phyloP scores from a whole-genome alignment of 1,140 invertebrate genomes.

The Metaphire vulgaris region DNA sequence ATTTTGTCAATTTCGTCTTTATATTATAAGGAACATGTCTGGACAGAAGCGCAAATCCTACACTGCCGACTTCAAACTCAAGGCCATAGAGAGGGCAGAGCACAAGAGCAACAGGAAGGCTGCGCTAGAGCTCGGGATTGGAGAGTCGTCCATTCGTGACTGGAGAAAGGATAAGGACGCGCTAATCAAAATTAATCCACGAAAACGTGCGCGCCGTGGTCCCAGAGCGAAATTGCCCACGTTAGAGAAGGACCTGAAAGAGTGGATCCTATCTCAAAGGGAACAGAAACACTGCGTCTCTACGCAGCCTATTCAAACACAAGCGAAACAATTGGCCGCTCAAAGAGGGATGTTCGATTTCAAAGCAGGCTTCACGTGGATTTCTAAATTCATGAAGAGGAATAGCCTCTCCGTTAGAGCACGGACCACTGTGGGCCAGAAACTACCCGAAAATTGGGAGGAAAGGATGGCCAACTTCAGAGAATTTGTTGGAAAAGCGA shows the following conservation, averaged over 20 bases:
- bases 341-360: not conserved
- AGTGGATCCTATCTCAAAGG: not conserved
- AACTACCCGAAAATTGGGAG: not conserved
- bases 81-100: too few species aligned
- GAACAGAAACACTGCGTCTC: not conserved
- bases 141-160: constrained; percentile 1
- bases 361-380: not conserved
- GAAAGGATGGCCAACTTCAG: not conserved
- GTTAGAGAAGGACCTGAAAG: constrained; percentile 2
- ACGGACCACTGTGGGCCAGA: not conserved
- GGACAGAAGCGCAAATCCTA: constrained; percentile 1
- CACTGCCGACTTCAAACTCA: not conserved
- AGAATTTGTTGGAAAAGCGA: not conserved
- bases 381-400: not conserved
- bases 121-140: not conserved
- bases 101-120: constrained; percentile 5
- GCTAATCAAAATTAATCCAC: not conserved
- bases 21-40: too few species aligned
- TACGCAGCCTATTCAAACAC: not conserved
- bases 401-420: not conserved
- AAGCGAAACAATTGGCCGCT: not conserved
- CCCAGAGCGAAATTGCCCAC: not conserved
- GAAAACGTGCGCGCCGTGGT: not conserved
- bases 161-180: constrained; percentile 5
- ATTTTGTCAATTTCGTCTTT: too few species aligned